A percentile compares a stretch with the other conserved stretches of the same genome.
These are phyloP conservation scores for Paradisaea rubra DNA, from an alignment of 2,113 vertebrate genomes.

Conservation along the genomic window DNA sequence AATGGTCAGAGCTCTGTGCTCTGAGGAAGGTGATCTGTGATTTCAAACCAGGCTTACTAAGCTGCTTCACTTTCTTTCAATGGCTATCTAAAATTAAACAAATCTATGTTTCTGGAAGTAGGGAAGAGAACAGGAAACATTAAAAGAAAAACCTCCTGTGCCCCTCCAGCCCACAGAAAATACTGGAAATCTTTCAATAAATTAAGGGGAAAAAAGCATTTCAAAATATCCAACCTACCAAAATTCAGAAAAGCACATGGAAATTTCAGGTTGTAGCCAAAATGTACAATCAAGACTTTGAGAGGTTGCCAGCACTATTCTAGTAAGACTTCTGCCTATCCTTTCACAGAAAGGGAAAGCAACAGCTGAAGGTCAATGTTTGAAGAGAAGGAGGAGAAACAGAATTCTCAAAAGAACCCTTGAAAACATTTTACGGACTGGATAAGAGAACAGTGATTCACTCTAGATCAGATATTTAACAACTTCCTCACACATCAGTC, in stretches of 20 bases:
- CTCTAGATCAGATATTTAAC: not conserved
- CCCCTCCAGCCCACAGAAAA: not conserved
- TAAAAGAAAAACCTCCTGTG: not conserved
- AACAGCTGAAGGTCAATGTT: not conserved
- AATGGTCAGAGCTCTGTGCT: not conserved
- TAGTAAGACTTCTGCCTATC: not conserved
- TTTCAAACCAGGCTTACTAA: not conserved
- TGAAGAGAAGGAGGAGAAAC: not conserved
- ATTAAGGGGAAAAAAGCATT: not conserved
- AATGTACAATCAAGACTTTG: not conserved
- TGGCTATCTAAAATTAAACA: not conserved
- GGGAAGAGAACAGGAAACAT: not conserved
- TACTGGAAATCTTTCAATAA: not conserved
- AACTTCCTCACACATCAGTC: not conserved
- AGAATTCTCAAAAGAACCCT: not conserved
- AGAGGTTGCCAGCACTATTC: not conserved
- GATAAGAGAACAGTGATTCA: not conserved
- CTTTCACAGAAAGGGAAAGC: not conserved
- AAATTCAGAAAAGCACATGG: not conserved
- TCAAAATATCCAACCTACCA: not conserved
- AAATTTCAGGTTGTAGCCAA: not conserved
- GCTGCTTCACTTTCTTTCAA: not conserved
- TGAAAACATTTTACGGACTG: not conserved
- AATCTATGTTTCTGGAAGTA: not conserved
- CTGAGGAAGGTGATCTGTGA: not conserved